These are phyloP conservation scores for Trichoplusia ni DNA, from an alignment of 1,140 invertebrate genomes.

Conservation along the genomic window DNA sequence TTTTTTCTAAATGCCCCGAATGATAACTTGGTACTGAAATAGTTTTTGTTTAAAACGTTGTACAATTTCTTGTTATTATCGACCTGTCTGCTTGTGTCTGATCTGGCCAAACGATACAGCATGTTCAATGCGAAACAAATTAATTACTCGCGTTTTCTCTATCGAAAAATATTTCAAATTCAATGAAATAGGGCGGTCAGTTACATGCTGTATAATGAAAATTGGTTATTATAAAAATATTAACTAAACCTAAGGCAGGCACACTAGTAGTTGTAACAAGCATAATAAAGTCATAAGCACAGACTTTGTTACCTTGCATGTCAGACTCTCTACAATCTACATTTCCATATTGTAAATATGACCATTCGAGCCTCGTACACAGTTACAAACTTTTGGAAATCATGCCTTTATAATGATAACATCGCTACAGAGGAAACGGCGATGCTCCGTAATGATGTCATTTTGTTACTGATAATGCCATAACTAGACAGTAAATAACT, in stretches of 20 bases:
- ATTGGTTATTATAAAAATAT: too few relatives aligned
- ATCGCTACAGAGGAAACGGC: slow-evolving; percentile 33
- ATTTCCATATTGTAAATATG: slow-evolving; percentile 6
- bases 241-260: neutral
- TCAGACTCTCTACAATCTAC: neutral
- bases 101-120: too few relatives aligned
- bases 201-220: too few relatives aligned
- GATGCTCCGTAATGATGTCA: slow-evolving; percentile 43
- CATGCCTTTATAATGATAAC: slow-evolving; percentile 34
- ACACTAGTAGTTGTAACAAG: neutral
- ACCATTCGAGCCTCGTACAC: slow-evolving; percentile 10
- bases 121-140: too few relatives aligned
- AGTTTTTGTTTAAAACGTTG: too few relatives aligned
- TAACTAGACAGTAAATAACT: slow-evolving; percentile 38
- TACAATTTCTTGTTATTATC: too few relatives aligned
- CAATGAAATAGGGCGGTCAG: too few relatives aligned
- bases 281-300: slow-evolving; percentile 6
- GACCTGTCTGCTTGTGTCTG: too few relatives aligned
- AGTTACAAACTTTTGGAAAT: slow-evolving; percentile 30
- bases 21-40: too few relatives aligned
- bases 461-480: slow-evolving; percentile 44
- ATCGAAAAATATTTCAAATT: too few relatives aligned
- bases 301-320: slow-evolving; percentile 7
- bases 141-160: too few relatives aligned
- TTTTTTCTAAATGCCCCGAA: too few relatives aligned